These are phyloP conservation scores for Adrianichthys oophorus DNA, from an alignment of 2,797 vertebrate species.

Conservation along the genomic window DNA sequence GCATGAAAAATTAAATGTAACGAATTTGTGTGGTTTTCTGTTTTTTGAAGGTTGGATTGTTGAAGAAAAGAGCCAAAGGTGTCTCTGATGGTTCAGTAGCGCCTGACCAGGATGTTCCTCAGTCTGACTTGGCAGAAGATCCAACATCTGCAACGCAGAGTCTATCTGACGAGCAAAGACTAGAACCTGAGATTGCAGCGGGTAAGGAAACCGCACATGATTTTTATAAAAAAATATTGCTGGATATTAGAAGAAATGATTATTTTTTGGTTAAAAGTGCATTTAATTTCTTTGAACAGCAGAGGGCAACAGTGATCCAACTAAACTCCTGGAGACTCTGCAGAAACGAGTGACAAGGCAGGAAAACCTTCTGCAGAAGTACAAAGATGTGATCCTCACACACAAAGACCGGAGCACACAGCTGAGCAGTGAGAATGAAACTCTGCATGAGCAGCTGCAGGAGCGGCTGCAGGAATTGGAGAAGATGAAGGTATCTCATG, in stretches of 20 bases:
- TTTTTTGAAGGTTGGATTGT: slow-evolving; percentile 83
- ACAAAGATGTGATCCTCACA: slow-evolving; percentile 84
- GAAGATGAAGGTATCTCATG: slow-evolving; percentile 87
- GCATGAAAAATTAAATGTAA: not conserved
- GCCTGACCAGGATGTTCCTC: slow-evolving; percentile 49
- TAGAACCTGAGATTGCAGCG: slow-evolving; percentile 55
- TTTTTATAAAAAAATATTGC: not conserved
- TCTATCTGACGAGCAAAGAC: slow-evolving; percentile 66
- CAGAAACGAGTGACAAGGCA: slow-evolving; percentile 88
- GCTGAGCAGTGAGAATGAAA: slow-evolving; percentile 89
- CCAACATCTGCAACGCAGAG: slow-evolving; percentile 63
- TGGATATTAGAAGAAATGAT: too few relatives aligned
- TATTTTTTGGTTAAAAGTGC: not conserved
- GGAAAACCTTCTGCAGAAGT: slow-evolving; percentile 90
- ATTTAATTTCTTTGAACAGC: slow-evolving; percentile 48
- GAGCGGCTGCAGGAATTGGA: slow-evolving; percentile 95
- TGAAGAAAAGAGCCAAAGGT: slow-evolving; percentile 85
- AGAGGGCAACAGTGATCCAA: slow-evolving; percentile 78
- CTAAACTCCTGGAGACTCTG: slow-evolving; percentile 78
- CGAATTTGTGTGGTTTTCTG: not conserved
- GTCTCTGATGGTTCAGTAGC: slow-evolving; percentile 58
- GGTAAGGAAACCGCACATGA: slow-evolving; percentile 43
- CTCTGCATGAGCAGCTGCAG: slow-evolving; percentile 92
- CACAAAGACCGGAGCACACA: slow-evolving; percentile 86
- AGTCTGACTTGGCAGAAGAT: slow-evolving; percentile 44